Conservation (phyloP, 2,888 invertebrate species). For the Troglohyphantes excavatus region DNA sequence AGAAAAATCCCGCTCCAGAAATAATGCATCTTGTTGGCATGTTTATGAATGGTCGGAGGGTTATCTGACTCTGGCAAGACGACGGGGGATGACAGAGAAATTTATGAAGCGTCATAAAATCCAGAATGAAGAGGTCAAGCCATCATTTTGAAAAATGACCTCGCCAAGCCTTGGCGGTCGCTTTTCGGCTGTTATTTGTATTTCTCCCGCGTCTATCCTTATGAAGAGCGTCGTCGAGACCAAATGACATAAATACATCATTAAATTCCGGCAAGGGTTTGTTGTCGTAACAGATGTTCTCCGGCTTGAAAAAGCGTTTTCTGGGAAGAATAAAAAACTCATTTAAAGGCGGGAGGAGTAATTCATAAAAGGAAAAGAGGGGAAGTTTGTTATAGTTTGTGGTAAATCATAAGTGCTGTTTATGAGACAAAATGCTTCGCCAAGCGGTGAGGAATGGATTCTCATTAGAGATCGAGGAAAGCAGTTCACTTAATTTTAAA, state of each 20-base stretch:
- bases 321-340: slow-evolving; percentile 4
- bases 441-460: not conserved
- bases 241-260: slow-evolving; percentile 64
- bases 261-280: slow-evolving; percentile 30
- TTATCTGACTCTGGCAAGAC: slow-evolving; percentile 58
- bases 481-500: not conserved
- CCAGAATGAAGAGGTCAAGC: slow-evolving; percentile 76
- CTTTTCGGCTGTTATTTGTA: slow-evolving; percentile 15
- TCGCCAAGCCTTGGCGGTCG: slow-evolving; percentile 40
- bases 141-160: slow-evolving; percentile 72
- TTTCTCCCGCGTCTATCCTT: slow-evolving; percentile 36
- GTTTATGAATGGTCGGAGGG: slow-evolving; percentile 62
- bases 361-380: not conserved
- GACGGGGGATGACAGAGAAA: slow-evolving; percentile 63
- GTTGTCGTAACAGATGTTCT: slow-evolving; percentile 52
- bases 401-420: not conserved
- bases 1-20: slow-evolving; percentile 21
- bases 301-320: not conserved
- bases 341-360: not conserved
- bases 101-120: slow-evolving; percentile 73
- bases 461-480: not conserved
- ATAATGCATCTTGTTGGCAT: slow-evolving; percentile 73
- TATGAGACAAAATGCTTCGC: not conserved
- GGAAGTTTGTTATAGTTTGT: not conserved
- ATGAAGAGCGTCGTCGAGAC: slow-evolving; percentile 20